phyloP scores from a whole-genome alignment of 2,113 vertebrate species.

The Ceyx melanurus region DNA sequence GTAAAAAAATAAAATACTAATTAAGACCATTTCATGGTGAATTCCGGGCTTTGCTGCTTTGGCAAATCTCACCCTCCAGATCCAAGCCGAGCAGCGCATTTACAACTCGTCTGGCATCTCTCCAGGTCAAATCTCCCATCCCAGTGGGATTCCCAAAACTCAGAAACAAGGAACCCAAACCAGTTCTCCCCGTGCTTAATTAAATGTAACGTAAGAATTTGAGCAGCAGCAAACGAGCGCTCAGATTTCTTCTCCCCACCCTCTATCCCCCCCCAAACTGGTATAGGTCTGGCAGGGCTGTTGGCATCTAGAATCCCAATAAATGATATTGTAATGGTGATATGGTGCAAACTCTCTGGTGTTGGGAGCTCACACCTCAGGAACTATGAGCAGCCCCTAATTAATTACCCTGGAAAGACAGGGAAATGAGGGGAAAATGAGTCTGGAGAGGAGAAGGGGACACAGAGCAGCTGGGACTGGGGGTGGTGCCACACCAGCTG shows the following conservation, averaged over 20 bases:
- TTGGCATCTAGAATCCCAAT: neutral
- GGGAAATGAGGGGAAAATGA: neutral
- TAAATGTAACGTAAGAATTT: neutral
- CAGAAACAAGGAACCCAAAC: slow-evolving; percentile 9
- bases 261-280: fast-evolving
- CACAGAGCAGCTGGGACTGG: fast-evolving
- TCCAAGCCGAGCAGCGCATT: neutral
- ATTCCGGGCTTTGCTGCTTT: neutral
- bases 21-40: neutral
- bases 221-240: neutral
- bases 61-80: neutral
- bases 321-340: neutral
- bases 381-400: neutral
- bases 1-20: too few species aligned
- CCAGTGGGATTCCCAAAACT: neutral
- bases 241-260: neutral
- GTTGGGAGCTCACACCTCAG: neutral
- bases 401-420: neutral
- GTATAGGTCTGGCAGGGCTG: fast-evolving
- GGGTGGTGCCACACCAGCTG: neutral
- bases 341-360: fast-evolving
- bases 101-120: neutral
- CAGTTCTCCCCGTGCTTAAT: slow-evolving; percentile 6
- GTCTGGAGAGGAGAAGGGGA: neutral
- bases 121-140: neutral